phyloP scores from a whole-genome alignment of 2,113 vertebrate species.

The Oryzias curvinotus region DNA sequence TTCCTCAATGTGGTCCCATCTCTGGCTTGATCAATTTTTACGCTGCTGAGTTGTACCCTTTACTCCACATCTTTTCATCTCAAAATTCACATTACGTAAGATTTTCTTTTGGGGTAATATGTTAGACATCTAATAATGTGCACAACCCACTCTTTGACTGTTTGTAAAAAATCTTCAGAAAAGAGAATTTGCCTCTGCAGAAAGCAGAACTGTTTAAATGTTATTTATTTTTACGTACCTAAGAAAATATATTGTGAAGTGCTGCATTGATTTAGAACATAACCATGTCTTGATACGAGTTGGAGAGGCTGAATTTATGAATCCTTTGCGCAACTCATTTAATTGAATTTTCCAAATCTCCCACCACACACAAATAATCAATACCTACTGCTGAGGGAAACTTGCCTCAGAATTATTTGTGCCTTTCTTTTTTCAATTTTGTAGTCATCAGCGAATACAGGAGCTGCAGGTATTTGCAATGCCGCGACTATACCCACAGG shows the following conservation, averaged over 20 bases:
- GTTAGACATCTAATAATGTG: slow-evolving; percentile 85
- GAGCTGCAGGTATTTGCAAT: slow-evolving; percentile 88
- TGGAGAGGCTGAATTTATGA: slow-evolving; percentile 95
- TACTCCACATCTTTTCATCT: slow-evolving; percentile 95
- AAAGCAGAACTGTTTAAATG: slow-evolving; percentile 99
- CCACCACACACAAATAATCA: slow-evolving; percentile 99
- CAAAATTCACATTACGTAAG: slow-evolving; percentile 97
- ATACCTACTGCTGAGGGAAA: slow-evolving; percentile 95
- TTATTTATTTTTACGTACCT: slow-evolving; percentile 99
- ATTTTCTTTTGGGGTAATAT: slow-evolving; percentile 90
- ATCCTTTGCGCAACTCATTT: slow-evolving; percentile 99
- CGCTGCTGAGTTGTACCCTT: slow-evolving; percentile 94
- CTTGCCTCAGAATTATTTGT: slow-evolving; percentile 98
- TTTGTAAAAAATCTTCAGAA: slow-evolving; percentile 90
- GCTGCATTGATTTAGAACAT: slow-evolving; percentile 98
- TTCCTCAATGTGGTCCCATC: slow-evolving; percentile 91
- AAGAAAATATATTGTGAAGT: slow-evolving; percentile 99
- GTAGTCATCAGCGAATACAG: slow-evolving; percentile 99
- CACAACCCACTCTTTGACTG: slow-evolving; percentile 83
- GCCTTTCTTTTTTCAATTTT: slow-evolving; percentile 96
- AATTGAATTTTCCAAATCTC: slow-evolving; percentile 99
- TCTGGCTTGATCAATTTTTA: slow-evolving; percentile 99
- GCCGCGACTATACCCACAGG: slow-evolving; percentile 78
- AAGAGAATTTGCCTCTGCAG: slow-evolving; percentile 99
- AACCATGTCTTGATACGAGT: slow-evolving; percentile 92